A percentile compares a stretch with the other conserved stretches of the same genome.
Evolutionary conservation across 2,888 invertebrate species (phyloP).

Genomic region (Anthoptus insignis): DNA sequence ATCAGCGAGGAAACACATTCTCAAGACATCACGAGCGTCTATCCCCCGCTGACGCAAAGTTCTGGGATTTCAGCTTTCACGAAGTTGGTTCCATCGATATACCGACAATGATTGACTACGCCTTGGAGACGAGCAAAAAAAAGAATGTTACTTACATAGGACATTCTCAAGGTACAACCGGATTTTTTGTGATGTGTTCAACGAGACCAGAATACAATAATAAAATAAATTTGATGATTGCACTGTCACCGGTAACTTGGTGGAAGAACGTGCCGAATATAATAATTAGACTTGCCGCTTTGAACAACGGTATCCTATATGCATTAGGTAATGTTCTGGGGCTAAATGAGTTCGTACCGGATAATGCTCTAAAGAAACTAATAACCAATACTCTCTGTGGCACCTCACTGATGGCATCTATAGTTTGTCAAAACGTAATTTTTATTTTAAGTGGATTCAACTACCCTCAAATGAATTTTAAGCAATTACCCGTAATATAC

Average conservation of each 20-base stretch:
- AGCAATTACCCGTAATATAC: slow-evolving; percentile 86
- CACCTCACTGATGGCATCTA: not conserved
- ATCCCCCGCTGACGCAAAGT: slow-evolving; percentile 60
- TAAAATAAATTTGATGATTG: slow-evolving; percentile 88
- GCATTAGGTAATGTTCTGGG: not conserved
- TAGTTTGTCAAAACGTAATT: not conserved
- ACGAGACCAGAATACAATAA: slow-evolving; percentile 82
- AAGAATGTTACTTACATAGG: not conserved
- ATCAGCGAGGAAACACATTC: slow-evolving; percentile 14
- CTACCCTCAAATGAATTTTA: not conserved
- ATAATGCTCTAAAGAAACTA: not conserved
- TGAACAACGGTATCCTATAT: slow-evolving; percentile 59
- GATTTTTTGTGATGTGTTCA: slow-evolving; percentile 69
- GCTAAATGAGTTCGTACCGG: not conserved
- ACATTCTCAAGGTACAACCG: slow-evolving; percentile 39
- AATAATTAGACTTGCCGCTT: slow-evolving; percentile 69
- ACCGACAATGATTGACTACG: not conserved
- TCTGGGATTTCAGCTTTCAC: slow-evolving; percentile 73
- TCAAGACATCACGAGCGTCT: slow-evolving; percentile 9
- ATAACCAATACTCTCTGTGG: slow-evolving; percentile 1
- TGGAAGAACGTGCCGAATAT: slow-evolving; percentile 79
- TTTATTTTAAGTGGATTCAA: slow-evolving; percentile 6
- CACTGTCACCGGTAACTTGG: slow-evolving; percentile 89
- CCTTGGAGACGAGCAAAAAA: not conserved
- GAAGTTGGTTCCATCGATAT: not conserved